A percentile compares a stretch with the other conserved stretches of the same genome.
Evolutionary conservation across 2,888 invertebrate species (phyloP).

Genomic region (Chloroclystis v-ata): DNA sequence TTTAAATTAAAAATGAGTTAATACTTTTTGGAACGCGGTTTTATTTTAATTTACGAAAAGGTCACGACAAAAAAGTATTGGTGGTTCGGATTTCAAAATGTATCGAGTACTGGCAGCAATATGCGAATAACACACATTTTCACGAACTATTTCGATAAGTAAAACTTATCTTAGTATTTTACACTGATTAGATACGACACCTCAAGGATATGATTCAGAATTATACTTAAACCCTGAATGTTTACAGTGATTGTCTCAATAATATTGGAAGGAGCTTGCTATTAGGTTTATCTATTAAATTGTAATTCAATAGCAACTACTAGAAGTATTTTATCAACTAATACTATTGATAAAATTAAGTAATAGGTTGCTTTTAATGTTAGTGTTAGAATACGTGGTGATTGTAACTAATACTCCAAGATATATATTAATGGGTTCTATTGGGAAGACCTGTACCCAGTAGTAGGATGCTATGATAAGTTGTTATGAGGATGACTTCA

Average conservation of each 20-base stretch:
- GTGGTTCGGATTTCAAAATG: constrained; percentile 8
- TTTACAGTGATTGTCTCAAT: not conserved
- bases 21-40: constrained; percentile 6
- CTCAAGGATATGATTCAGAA: constrained; percentile 60
- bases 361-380: too few relatives aligned
- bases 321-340: too few relatives aligned
- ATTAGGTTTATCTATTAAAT: not conserved
- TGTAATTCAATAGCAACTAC: too few relatives aligned
- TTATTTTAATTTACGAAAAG: constrained; percentile 6
- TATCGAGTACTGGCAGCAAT: constrained; percentile 30
- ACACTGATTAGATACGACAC: constrained; percentile 64
- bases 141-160: constrained; percentile 61
- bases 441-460: too few relatives aligned
- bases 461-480: not conserved
- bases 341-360: too few relatives aligned
- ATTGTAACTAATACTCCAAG: too few relatives aligned
- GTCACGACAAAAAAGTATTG: constrained; percentile 4
- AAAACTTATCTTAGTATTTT: constrained; percentile 57
- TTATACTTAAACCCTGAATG: constrained; percentile 11
- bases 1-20: not conserved
- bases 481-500: not conserved
- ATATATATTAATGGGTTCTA: too few relatives aligned
- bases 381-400: too few relatives aligned
- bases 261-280: not conserved
- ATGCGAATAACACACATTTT: constrained; percentile 49